Conservation (phyloP, 1,140 invertebrate genomes). For the Bemisia tabaci region DNA sequence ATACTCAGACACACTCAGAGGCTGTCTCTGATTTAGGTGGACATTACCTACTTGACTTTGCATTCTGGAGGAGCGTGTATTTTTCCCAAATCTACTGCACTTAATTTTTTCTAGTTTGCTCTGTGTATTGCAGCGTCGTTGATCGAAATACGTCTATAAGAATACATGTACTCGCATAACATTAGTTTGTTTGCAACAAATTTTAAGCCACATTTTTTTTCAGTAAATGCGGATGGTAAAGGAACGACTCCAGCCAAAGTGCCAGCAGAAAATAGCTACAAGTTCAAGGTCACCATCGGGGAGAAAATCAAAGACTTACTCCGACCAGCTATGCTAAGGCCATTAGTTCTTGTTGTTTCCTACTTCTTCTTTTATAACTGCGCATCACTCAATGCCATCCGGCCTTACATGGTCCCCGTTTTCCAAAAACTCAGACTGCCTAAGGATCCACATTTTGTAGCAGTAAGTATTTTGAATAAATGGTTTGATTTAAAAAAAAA, state of each 20-base stretch:
- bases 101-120: no score
- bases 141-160: no score
- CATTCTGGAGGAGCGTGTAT: no score
- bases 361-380: slow-evolving; percentile 38
- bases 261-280: not conserved
- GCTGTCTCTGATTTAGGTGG: no score
- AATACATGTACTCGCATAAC: no score
- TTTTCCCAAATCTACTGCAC: no score
- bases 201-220: no score
- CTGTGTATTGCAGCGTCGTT: no score
- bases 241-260: not conserved
- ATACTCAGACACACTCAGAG: no score
- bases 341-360: slow-evolving; percentile 32
- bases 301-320: slow-evolving; percentile 29
- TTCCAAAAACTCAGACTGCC: slow-evolving; percentile 34
- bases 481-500: slow-evolving; percentile 4
- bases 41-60: no score
- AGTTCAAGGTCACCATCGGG: slow-evolving; percentile 9
- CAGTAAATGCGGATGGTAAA: not conserved
- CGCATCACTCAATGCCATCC: slow-evolving; percentile 36
- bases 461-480: slow-evolving; percentile 26
- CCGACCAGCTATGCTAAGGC: slow-evolving; percentile 35
- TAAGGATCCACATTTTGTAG: slow-evolving; percentile 32
- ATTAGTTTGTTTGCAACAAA: no score
- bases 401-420: slow-evolving; percentile 43